Evolutionary conservation across 2,888 invertebrate species (phyloP), one percentile per base, ranked within the genome.

Genomic region (Laspeyria flexula): DNA sequence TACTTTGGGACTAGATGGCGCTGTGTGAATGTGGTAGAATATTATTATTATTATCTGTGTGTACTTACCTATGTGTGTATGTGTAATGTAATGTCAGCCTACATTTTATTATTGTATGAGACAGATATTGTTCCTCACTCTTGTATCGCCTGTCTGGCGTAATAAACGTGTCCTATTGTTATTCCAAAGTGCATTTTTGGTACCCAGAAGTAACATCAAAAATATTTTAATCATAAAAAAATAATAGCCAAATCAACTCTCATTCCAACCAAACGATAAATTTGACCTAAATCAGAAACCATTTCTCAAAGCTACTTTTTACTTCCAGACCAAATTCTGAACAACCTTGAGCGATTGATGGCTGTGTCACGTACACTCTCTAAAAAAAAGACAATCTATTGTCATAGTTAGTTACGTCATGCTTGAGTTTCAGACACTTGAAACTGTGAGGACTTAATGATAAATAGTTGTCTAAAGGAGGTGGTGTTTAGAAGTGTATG

Each of bases 361-460:
- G 2, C n/a, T 6, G 3, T 30, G 33, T 29, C 49, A 30, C 48
- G 37, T 38, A 27, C 39, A 40, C 33, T 34, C 15, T 44, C 38
- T 3, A 6, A 18, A 43, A 49, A 48, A 60, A 48, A 46, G 27
- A 23, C 16, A 60, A 65, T 46, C 10, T 41, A 46, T 60, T 7
- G 18, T 9, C 27, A 27, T 37, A 9, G 11, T 56, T 27, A 34
- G 50, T 44, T 29, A 37, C 10, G 15, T 37, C 21, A 37, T 10
- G 30, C 44, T 25, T 25, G 25, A 25, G 25, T 25, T 37, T 44
- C n/a, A 29, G 30, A 37, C 37, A 37, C 37, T 30, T n/a, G 16
- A 37, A 27, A 13, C 43, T n/a, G 13, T 18, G 7, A 18, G 12
- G 12, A 35, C 3, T 7, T n/a, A 25, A 34, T 43, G 34, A 35